These are phyloP conservation scores for Saccostrea glomerata DNA, from an alignment of 1,140 invertebrate genomes.

Conservation along the genomic window DNA sequence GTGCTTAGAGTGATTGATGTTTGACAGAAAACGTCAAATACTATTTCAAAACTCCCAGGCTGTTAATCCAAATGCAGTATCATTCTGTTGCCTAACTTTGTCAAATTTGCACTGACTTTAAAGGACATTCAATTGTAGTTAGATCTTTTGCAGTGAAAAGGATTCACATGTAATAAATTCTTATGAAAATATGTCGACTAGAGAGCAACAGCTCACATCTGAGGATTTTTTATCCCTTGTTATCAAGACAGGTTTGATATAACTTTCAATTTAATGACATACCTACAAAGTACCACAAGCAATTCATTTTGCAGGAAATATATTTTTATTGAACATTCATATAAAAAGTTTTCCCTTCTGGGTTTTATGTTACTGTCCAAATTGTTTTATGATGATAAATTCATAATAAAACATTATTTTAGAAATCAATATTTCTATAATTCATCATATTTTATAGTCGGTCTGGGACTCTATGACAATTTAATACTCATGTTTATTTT, in stretches of 20 bases:
- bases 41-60: neutral
- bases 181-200: neutral
- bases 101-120: neutral
- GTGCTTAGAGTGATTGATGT: neutral
- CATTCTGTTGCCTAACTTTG: neutral
- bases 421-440: conserved; percentile 9
- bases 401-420: neutral
- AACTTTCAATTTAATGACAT: no score
- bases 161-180: no score
- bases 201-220: neutral
- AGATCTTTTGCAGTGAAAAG: neutral
- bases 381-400: conserved; percentile 8
- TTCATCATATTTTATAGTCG: conserved; percentile 10
- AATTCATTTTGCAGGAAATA: neutral
- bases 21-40: neutral
- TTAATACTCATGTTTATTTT: conserved; percentile 9
- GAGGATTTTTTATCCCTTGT: neutral
- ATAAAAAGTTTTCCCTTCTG: neutral
- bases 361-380: neutral
- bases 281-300: neutral
- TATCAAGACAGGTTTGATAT: no score
- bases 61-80: neutral
- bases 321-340: neutral
- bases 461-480: neutral
- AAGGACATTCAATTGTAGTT: neutral